Conservation (phyloP, 2,888 invertebrate species). For the Eristalis pertinax region DNA sequence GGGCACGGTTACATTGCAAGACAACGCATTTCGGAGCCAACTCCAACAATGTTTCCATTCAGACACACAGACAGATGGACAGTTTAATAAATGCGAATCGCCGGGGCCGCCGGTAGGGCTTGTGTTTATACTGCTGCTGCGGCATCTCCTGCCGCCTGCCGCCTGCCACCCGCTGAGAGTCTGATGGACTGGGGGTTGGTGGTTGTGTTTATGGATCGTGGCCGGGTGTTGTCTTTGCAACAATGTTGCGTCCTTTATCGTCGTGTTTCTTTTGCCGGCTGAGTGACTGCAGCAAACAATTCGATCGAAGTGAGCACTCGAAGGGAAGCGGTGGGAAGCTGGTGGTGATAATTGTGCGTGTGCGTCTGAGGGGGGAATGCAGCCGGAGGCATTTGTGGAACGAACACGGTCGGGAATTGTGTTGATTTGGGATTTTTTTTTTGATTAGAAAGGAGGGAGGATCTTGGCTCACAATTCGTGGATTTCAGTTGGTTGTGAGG, state of each 20-base stretch:
- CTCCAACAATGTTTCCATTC: constrained; percentile 30
- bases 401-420: neutral
- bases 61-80: constrained; percentile 20
- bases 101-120: neutral
- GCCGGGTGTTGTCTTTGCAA: constrained; percentile 32
- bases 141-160: neutral
- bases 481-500: too few relatives aligned
- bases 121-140: neutral
- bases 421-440: neutral
- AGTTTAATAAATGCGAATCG: constrained; percentile 39
- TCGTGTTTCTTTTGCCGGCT: neutral
- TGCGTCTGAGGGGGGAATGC: neutral
- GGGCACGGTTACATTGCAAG: neutral
- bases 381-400: neutral
- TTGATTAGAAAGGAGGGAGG: neutral
- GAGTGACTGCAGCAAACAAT: neutral
- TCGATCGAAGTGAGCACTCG: neutral
- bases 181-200: neutral
- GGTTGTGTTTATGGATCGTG: constrained; percentile 15
- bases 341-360: neutral
- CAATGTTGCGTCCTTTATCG: constrained; percentile 18
- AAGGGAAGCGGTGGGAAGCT: neutral
- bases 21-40: constrained; percentile 3
- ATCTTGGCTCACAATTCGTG: too few relatives aligned
- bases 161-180: neutral